These are phyloP conservation scores for Crepidodera aurea DNA, from an alignment of 2,888 invertebrate species.

Conservation along the genomic window DNA sequence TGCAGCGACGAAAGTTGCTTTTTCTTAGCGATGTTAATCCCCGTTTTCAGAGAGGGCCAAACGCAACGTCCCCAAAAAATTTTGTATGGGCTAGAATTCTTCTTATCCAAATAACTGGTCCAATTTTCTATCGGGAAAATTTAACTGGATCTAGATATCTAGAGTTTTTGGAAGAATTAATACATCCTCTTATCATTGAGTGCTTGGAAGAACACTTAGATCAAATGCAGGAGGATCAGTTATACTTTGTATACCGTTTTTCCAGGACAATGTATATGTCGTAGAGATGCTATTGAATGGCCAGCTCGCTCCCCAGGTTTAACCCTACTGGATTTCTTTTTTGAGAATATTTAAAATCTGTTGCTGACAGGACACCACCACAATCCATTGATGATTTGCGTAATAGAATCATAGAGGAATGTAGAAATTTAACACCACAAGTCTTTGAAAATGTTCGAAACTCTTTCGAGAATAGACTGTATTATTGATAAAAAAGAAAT, in stretches of 20 bases:
- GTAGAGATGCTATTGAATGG: not conserved
- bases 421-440: not conserved
- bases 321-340: not conserved
- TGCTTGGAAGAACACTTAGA: too few relatives aligned
- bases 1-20: not conserved
- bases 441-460: not conserved
- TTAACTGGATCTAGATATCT: not conserved
- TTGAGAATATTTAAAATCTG: not conserved
- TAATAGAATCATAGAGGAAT: not conserved
- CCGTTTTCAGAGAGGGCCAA: too few relatives aligned
- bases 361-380: not conserved
- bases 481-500: too few relatives aligned
- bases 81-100: too few relatives aligned
- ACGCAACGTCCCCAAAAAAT: too few relatives aligned
- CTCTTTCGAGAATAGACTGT: not conserved
- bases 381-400: not conserved
- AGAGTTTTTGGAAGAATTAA: too few relatives aligned
- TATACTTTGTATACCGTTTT: not conserved
- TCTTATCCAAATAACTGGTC: not conserved
- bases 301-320: not conserved
- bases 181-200: too few relatives aligned
- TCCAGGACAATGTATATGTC: not conserved
- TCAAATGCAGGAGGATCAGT: not conserved
- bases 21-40: not conserved
- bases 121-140: not conserved